Percentiles rank a stretch among this genome's conserved stretches.
Conservation (phyloP, 2,113 vertebrate species). For the Callopanchax toddi region DNA sequence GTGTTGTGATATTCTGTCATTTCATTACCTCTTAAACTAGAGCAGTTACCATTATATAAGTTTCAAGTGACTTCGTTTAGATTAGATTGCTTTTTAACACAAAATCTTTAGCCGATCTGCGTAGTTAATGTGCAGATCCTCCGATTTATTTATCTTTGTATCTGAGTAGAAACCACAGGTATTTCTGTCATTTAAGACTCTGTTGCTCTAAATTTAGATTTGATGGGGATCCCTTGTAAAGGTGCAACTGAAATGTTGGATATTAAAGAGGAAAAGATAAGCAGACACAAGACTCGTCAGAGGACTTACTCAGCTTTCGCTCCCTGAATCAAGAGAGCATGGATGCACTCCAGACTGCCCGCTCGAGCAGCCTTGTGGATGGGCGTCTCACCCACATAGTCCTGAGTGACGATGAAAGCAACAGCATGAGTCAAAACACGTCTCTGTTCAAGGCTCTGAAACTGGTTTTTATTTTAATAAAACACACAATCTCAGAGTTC, state of each 20-base stretch:
- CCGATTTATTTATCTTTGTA: neutral
- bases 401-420: slow-evolving; percentile 77
- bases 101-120: slow-evolving; percentile 7
- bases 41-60: no score
- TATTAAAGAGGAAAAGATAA: slow-evolving; percentile 58
- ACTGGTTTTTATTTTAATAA: slow-evolving; percentile 3
- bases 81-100: no score
- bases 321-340: slow-evolving; percentile 93
- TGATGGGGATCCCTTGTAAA: slow-evolving; percentile 76
- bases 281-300: slow-evolving; percentile 52
- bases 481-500: neutral
- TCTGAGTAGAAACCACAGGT: neutral
- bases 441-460: slow-evolving; percentile 26
- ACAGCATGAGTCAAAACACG: slow-evolving; percentile 1
- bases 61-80: no score
- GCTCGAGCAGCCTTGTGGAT: slow-evolving; percentile 98
- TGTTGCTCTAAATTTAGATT: slow-evolving; percentile 18
- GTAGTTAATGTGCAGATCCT: slow-evolving; percentile 10
- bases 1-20: no score
- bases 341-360: slow-evolving; percentile 96
- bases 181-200: neutral
- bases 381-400: slow-evolving; percentile 99
- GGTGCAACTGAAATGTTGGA: slow-evolving; percentile 50
- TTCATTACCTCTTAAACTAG: neutral
- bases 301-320: slow-evolving; percentile 96